Base-by-base conservation (phyloP, 1,140 invertebrate species). In the Zaprionus camerounensis region DNA sequence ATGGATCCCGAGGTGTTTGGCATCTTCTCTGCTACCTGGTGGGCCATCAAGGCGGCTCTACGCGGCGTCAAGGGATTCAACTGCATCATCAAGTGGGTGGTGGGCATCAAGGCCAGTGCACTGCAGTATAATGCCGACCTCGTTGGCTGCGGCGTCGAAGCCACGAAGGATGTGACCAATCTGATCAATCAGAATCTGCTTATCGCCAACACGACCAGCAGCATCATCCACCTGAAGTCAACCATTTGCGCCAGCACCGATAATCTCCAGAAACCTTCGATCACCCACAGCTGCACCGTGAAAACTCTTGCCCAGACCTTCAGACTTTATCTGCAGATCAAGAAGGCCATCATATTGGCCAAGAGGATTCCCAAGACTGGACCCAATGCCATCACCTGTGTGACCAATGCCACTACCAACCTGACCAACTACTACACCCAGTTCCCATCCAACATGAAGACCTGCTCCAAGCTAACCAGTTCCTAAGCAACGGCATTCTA, bases 61-160 rank as follows among this genome's bases (percentile, higher is more conserved):
- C 87, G 78, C 41, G 58, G 57, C 49, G 13, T 81, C 2, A 91
- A 91, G 68, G 87, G 87, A 20, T 55, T 91, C 20, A 91, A 86
- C 38, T 91, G 87, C 46, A 9, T 79, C 13, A 11, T 91, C 11
- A 81, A 86, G 49, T 86, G 82, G 80, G 86, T 86, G 5, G 22
- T 44, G 3, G 82, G 75, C 56, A 86, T 91, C 34, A 22, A 81
- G 71, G 53, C 15, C 15, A 86, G 73, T 24, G 86, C 87, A n/a
- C 9, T 41, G 24, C 49, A 57, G n/a, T 91, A 77, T 59, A 72
- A 71, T 55, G 13, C 5, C 2, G 49, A 70, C 15, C 56, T 91
- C 24, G 1, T 69, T 15, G 17, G 4, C 0, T 91, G 87, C 51
- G 86, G 82, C 6, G 71, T 63, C 7, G 65, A 51, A 5, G 82